Conservation (phyloP, 2,797 vertebrate genomes). For the Glyptemys insculpta region DNA sequence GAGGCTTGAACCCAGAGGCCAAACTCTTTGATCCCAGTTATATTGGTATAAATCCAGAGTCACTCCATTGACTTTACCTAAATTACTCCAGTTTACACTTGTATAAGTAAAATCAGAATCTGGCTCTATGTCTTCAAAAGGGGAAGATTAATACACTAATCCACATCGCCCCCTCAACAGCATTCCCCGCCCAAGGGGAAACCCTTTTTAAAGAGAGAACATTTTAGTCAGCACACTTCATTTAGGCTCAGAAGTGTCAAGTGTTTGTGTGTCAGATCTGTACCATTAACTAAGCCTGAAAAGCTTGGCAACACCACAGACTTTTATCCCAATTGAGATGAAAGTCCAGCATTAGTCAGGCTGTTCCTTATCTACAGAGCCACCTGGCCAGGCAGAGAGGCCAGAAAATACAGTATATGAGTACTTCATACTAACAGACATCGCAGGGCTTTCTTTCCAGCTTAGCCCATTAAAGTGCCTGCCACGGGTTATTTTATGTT, state of each 20-base stretch:
- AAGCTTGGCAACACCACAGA: not conserved
- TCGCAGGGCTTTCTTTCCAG: not conserved
- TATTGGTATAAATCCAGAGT: slow-evolving; percentile 11
- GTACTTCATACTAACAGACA: not conserved
- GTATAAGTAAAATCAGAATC: not conserved
- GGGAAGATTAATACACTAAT: not conserved
- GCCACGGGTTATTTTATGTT: not conserved
- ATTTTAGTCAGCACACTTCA: not conserved
- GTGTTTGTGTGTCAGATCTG: not conserved
- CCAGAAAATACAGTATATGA: not conserved
- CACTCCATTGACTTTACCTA: slow-evolving; percentile 28
- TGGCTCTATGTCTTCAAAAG: not conserved
- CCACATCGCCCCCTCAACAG: too few relatives aligned
- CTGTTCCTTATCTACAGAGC: not conserved
- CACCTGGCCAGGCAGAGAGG: not conserved
- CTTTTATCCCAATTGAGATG: not conserved
- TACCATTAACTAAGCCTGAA: not conserved
- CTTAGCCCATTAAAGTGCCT: not conserved
- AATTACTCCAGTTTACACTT: not conserved
- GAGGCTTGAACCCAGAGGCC: not conserved
- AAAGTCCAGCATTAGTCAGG: not conserved
- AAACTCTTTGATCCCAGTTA: slow-evolving; percentile 10
- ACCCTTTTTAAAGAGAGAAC: not conserved
- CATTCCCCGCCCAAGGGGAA: not conserved
- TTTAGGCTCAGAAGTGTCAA: slow-evolving; percentile 5